phyloP scores from a whole-genome alignment of 2,888 invertebrate genomes.

The Mycalesis mineus region DNA sequence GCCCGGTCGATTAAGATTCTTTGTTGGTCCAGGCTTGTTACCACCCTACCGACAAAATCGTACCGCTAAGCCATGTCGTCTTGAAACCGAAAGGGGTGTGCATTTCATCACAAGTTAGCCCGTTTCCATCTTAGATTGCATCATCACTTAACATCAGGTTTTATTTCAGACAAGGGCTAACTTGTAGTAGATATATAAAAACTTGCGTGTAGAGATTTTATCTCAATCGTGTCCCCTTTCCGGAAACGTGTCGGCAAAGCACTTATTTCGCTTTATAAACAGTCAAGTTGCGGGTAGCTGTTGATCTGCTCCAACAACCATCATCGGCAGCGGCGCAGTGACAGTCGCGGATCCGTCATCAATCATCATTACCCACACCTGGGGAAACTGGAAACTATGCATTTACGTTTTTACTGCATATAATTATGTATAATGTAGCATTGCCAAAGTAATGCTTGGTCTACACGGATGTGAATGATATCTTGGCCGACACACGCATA shows the following conservation, averaged over 20 bases:
- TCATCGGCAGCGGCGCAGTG: conserved; percentile 18
- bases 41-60: too few species aligned
- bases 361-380: conserved; percentile 30
- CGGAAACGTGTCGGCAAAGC: not conserved
- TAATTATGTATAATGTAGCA: not conserved
- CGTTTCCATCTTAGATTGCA: too few species aligned
- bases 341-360: conserved; percentile 25
- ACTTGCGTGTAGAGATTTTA: too few species aligned
- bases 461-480: not conserved
- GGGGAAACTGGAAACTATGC: conserved; percentile 22
- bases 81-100: too few species aligned
- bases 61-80: too few species aligned
- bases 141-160: too few species aligned
- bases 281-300: conserved; percentile 21
- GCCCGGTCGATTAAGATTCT: too few species aligned
- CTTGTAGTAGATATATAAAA: too few species aligned
- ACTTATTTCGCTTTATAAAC: conserved; percentile 10
- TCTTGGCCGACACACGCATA: too few species aligned
- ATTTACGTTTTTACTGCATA: conserved; percentile 1
- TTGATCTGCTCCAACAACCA: conserved; percentile 26
- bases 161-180: too few species aligned
- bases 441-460: not conserved
- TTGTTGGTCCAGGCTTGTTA: too few species aligned
- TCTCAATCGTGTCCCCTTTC: not conserved
- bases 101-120: too few species aligned